Evolutionary conservation across 2,888 invertebrate species (phyloP), one percentile per base, ranked within the genome.

Genomic region (Sylvicola fuscatus): DNA sequence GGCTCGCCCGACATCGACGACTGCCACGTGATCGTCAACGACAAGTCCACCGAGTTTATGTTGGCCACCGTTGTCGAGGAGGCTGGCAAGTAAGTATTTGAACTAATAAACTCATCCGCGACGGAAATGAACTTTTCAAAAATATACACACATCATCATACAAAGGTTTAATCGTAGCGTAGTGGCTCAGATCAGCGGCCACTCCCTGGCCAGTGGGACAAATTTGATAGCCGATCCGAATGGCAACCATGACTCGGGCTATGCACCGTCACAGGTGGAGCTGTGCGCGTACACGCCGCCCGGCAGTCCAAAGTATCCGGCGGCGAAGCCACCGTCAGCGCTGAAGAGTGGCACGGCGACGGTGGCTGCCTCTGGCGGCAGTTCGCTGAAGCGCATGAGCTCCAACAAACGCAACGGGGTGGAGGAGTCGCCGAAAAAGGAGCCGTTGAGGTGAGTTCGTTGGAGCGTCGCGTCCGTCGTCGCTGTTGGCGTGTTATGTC

Each of bases 11-110:
- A 75, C 44, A 54, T 69, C 42, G 75, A 74, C 38, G 77, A 76
- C 41, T 82, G 81, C 49, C 80, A 81, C 57, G 78, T 86, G 47
- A 86, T 87, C 52, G 80, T 81, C 32, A 87, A 89, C 58, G 84
- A 87, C 54, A 83, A 80, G 59, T 84, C 84, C 43, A 82, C 86
- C 2, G 87, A 87, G 51, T 84, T 87, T 54, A 86, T 89, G 61
- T 64, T 90, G 44, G 82, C 86, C 26, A 84, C 89, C 3, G 86
- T 87, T 38, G 75, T 77, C 38, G 83, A 83, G 54, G 84, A 83
- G 62, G 72, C 75, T 36, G 70, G 72, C 45, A 66, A 65, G 82
- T 82, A 68, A 77, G 82, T 73, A 39, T 33, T 32, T 26, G 17
- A 27, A n/a, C n/a, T n/a, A n/a, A n/a, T n/a, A n/a, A n/a, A n/a